phyloP scores from a whole-genome alignment of 1,140 invertebrate species.

The Drosophila varians region DNA sequence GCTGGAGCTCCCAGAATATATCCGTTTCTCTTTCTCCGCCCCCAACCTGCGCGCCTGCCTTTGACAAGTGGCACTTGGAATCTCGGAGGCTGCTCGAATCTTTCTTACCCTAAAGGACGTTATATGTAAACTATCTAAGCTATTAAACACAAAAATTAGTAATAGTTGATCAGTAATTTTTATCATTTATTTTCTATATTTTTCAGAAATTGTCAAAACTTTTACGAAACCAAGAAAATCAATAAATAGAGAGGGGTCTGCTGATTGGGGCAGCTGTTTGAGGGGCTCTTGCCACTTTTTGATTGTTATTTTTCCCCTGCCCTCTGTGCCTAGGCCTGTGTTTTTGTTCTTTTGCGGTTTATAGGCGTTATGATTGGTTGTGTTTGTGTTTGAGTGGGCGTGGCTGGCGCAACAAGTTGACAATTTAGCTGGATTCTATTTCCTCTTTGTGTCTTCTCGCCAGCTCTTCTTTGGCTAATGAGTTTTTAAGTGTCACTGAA shows the following conservation, averaged over 20 bases:
- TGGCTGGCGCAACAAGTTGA: slow-evolving; percentile 53
- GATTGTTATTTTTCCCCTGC: slow-evolving; percentile 21
- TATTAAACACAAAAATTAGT: no score
- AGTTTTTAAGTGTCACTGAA: slow-evolving; percentile 53
- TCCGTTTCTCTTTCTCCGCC: slow-evolving; percentile 12
- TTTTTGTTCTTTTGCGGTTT: slow-evolving; percentile 28
- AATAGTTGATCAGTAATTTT: not conserved
- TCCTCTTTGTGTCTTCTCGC: slow-evolving; percentile 14
- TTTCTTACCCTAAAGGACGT: not conserved
- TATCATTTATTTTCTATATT: not conserved
- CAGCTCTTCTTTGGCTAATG: slow-evolving; percentile 30
- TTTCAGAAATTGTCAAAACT: no score
- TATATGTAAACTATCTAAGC: not conserved
- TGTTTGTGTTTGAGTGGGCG: slow-evolving; percentile 29
- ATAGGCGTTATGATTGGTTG: slow-evolving; percentile 39
- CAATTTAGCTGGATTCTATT: slow-evolving; percentile 32
- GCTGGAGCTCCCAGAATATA: slow-evolving; percentile 15
- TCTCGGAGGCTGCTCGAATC: not conserved
- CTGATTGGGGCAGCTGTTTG: slow-evolving; percentile 37
- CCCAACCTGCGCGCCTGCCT: slow-evolving; percentile 13
- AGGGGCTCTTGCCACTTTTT: slow-evolving; percentile 20
- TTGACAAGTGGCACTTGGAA: slow-evolving; percentile 50
- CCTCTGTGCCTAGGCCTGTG: no score
- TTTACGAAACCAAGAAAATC: no score
- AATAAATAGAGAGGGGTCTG: no score